phyloP scores from a whole-genome alignment of 1,140 invertebrate species.

The Maconellicoccus hirsutus region DNA sequence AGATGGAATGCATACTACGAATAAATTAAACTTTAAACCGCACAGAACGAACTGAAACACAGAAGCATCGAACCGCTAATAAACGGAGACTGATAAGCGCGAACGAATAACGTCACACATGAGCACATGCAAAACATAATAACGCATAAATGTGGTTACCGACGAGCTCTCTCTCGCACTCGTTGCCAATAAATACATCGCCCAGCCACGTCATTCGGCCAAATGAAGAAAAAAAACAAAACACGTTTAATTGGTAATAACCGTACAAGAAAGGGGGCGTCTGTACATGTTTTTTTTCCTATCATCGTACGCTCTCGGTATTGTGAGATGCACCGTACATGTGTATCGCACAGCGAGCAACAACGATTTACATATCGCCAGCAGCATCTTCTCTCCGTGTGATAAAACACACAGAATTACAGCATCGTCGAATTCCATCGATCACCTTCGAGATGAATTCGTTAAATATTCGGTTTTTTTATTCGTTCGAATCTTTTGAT shows the following conservation, averaged over 20 bases:
- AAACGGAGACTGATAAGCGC: background rate
- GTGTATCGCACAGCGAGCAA: too few species aligned
- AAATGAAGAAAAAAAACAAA: slow-evolving; percentile 17
- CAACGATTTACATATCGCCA: too few species aligned
- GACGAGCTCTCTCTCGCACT: background rate
- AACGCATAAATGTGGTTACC: background rate
- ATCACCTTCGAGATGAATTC: too few species aligned
- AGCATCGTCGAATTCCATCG: too few species aligned
- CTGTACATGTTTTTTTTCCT: background rate
- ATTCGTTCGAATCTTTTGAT: too few species aligned
- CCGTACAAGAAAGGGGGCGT: background rate
- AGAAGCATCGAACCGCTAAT: background rate
- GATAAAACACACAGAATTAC: too few species aligned
- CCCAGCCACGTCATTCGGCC: background rate
- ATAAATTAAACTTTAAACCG: background rate
- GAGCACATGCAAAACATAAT: background rate
- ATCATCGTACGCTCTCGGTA: background rate
- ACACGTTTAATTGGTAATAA: slow-evolving; percentile 14
- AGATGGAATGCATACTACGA: background rate
- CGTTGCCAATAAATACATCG: too few species aligned
- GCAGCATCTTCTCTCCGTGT: too few species aligned
- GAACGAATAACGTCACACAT: slow-evolving; percentile 7
- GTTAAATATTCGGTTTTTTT: too few species aligned
- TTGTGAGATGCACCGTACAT: background rate
- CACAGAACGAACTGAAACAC: background rate